These are phyloP conservation scores for Lithobates pipiens DNA, from an alignment of 2,797 vertebrate species.

Conservation along the genomic window DNA sequence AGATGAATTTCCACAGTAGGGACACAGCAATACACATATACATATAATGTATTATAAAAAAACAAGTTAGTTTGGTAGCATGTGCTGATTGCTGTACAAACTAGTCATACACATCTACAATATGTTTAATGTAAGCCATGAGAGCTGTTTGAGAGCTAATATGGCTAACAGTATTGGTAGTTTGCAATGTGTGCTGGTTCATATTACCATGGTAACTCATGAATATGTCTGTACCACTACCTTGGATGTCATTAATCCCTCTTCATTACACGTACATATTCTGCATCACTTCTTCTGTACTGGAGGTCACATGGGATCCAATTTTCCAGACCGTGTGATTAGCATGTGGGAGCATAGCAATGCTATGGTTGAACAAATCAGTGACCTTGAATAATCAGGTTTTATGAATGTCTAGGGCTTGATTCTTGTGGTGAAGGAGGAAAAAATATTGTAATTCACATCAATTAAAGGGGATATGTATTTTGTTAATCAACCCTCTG, in stretches of 20 bases:
- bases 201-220: constrained; percentile 16
- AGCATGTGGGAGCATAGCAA: background rate
- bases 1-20: too few species aligned
- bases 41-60: background rate
- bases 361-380: constrained; percentile 4
- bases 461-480: too few species aligned
- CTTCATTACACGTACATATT: constrained; percentile 17
- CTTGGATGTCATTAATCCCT: constrained; percentile 13
- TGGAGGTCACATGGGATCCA: constrained; percentile 11
- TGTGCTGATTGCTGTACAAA: background rate
- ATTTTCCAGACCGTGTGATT: background rate
- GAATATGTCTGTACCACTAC: constrained; percentile 22
- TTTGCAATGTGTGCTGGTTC: background rate
- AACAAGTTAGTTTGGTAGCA: background rate
- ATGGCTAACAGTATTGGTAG: background rate
- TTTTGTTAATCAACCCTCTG: too few species aligned
- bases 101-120: background rate
- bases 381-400: background rate
- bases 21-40: too few species aligned
- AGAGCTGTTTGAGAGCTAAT: background rate
- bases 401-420: background rate
- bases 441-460: too few species aligned
- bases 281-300: constrained; percentile 23
- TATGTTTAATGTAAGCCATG: background rate
- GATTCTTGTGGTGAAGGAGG: background rate